phyloP scores from a whole-genome alignment of 2,113 vertebrate genomes.

The Cephalopterus ornatus region DNA sequence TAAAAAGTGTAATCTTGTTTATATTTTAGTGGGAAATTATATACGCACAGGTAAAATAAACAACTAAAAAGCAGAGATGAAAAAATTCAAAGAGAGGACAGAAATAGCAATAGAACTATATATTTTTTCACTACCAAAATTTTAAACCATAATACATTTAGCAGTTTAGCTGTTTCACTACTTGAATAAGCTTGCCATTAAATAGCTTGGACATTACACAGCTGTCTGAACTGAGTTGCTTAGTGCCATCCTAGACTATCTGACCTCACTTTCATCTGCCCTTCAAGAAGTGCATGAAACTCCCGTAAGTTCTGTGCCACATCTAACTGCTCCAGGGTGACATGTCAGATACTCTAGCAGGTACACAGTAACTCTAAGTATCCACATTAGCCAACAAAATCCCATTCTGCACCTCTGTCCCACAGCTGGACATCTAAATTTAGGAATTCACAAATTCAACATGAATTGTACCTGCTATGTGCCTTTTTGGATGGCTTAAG shows the following conservation, averaged over 20 bases:
- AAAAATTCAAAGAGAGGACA: slow-evolving; percentile 40
- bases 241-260: background rate
- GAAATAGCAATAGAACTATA: slow-evolving; percentile 36
- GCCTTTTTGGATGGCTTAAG: background rate
- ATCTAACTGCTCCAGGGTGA: background rate
- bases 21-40: slow-evolving; percentile 19
- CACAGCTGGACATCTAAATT: background rate
- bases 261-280: background rate
- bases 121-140: slow-evolving; percentile 10
- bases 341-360: fast-evolving
- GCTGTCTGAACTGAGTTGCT: background rate
- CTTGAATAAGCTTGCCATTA: slow-evolving; percentile 16
- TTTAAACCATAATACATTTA: slow-evolving; percentile 26
- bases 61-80: slow-evolving; percentile 47
- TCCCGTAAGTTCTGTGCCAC: background rate
- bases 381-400: background rate
- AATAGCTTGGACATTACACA: background rate
- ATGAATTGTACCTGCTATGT: background rate
- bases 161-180: background rate
- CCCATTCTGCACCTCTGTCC: background rate
- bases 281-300: background rate
- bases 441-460: background rate
- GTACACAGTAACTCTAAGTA: background rate
- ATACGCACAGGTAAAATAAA: slow-evolving; percentile 47
- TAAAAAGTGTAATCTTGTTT: background rate